Conservation (phyloP, 2,113 vertebrate genomes). For the Elgaria multicarinata region DNA sequence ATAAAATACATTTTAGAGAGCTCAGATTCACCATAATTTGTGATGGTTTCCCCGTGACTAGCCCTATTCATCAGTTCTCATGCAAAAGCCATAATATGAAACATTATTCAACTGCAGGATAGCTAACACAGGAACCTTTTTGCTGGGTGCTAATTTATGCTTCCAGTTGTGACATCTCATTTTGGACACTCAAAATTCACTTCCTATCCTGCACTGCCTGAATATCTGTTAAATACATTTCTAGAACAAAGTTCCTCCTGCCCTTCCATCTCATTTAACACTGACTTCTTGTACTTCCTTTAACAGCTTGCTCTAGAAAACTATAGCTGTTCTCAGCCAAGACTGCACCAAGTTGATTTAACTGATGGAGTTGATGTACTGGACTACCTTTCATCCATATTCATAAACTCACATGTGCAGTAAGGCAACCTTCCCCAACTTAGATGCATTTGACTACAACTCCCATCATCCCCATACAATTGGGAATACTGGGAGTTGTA, state of each 20-base stretch:
- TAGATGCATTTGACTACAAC: not conserved
- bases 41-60: not conserved
- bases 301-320: not conserved
- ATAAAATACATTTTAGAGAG: not conserved
- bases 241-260: not conserved
- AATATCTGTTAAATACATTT: not conserved
- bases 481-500: not conserved
- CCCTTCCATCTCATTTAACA: too few relatives aligned
- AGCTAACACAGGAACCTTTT: not conserved
- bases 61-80: not conserved
- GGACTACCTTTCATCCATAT: not conserved
- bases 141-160: not conserved
- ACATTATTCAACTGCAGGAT: not conserved
- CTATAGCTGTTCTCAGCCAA: not conserved
- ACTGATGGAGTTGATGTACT: not conserved
- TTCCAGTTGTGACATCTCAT: not conserved
- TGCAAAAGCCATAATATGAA: not conserved
- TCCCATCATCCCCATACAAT: not conserved
- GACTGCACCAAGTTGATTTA: not conserved
- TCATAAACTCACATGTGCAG: not conserved
- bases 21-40: not conserved
- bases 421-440: not conserved
- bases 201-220: not conserved
- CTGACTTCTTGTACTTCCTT: not conserved
- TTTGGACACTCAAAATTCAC: not conserved